phyloP scores from a whole-genome alignment of 2,113 vertebrate genomes.

The Phaetusa simplex region DNA sequence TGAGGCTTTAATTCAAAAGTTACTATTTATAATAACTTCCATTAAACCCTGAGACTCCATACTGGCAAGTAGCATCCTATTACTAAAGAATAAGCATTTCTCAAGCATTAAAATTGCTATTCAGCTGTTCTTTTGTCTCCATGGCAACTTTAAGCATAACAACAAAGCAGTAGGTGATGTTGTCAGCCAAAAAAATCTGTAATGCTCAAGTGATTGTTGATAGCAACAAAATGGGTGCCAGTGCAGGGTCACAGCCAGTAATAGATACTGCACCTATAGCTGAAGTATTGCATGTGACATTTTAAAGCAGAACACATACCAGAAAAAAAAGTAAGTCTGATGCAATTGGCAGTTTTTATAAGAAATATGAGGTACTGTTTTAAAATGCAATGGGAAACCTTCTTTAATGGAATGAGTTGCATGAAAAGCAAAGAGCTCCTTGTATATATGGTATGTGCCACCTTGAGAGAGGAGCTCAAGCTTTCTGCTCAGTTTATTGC shows the following conservation, averaged over 20 bases:
- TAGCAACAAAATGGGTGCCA: constrained; percentile 58
- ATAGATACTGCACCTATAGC: constrained; percentile 15
- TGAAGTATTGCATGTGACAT: constrained; percentile 24
- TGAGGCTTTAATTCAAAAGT: background rate
- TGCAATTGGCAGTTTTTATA: constrained; percentile 60
- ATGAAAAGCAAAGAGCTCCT: constrained; percentile 3
- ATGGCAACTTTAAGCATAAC: constrained; percentile 60
- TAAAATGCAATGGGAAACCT: constrained; percentile 50
- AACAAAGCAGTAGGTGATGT: constrained; percentile 66
- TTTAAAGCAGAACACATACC: constrained; percentile 56
- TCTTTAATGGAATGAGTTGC: constrained; percentile 27
- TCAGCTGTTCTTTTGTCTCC: constrained; percentile 67
- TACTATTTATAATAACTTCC: background rate
- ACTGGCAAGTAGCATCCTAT: background rate
- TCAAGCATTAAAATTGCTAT: constrained; percentile 30
- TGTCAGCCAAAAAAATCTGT: constrained; percentile 64
- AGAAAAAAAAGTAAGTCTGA: constrained; percentile 32
- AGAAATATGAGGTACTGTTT: constrained; percentile 52
- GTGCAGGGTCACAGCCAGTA: constrained; percentile 38
- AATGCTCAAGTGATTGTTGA: constrained; percentile 44
- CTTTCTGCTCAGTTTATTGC: background rate
- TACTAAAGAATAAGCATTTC: constrained; percentile 41
- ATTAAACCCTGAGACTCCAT: background rate
- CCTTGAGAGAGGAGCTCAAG: background rate
- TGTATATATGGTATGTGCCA: background rate